These are phyloP conservation scores for Lanius collurio DNA, from an alignment of 2,113 vertebrate genomes.

Conservation along the genomic window DNA sequence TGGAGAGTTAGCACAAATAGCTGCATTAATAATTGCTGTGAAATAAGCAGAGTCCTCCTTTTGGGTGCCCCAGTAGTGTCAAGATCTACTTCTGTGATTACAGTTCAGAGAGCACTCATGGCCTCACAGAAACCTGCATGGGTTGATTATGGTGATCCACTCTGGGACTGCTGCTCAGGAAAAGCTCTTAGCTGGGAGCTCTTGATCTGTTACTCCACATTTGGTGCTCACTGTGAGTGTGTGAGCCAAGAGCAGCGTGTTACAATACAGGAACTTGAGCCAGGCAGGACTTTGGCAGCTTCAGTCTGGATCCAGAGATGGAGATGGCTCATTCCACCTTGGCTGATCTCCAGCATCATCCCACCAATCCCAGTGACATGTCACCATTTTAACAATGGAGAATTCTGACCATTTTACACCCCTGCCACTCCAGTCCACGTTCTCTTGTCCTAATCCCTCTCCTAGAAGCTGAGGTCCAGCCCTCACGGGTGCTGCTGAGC, in stretches of 20 bases:
- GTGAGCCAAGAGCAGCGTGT: not conserved
- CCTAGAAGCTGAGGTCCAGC: not conserved
- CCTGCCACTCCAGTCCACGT: fast-evolving
- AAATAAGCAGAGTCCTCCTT: not conserved
- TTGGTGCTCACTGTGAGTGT: fast-evolving
- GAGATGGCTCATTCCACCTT: not conserved
- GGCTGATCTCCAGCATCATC: not conserved
- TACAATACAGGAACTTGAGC: not conserved
- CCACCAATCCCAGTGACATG: not conserved
- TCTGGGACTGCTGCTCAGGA: not conserved
- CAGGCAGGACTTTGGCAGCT: not conserved
- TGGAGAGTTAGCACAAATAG: not conserved
- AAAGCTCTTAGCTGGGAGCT: not conserved
- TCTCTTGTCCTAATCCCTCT: not conserved
- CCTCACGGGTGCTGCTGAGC: not conserved
- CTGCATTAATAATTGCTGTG: not conserved
- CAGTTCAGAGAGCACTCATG: not conserved
- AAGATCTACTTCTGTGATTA: not conserved
- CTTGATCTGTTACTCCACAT: fast-evolving
- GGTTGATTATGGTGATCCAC: not conserved
- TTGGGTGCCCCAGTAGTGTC: not conserved
- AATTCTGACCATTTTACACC: not conserved
- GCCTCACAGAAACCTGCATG: not conserved
- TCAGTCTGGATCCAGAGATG: not conserved
- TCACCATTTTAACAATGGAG: not conserved